Base-by-base conservation (phyloP, 1,140 invertebrate species). In the Drepana arcuata region DNA sequence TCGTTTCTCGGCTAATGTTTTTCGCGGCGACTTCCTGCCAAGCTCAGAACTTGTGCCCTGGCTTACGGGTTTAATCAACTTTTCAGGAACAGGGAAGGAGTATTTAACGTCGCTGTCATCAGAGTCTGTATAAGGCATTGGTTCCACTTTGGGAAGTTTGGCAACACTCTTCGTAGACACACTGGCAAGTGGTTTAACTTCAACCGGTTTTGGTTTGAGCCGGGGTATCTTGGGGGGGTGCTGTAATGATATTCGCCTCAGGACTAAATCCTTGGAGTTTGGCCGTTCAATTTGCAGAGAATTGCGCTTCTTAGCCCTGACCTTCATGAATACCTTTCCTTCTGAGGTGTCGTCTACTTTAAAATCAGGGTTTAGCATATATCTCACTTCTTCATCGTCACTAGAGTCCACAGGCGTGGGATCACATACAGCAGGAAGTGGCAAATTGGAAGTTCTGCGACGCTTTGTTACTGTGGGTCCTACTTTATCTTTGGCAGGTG, bases 81-180 rank as follows among this genome's bases (percentile, higher is more conserved):
- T 9, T 21, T 21, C 9, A 21, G 18, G 9, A 21, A 9, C 50
- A n/a, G 77, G 77, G 46, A 81, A 81, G 26, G 77, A 77, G 45
- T 81, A 81, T 62, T 81, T 81, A 1, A 73, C 52, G 16, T 81
- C 77, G 21, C 71, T 79, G 29, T 81, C 77, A 31, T 81, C 77
- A 5, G 77, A 81, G 49, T 79, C 74, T 27, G 56, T 69, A 7
- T 50, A 60, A 34, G 56, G 45, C 15, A 47, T 29, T 39, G 49
- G 30, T 34, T 69, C 57, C 27, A 42, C 14, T 31, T 46, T 34
- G 16, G 41, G 28, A 7, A 40, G 2, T 42, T 66, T 68, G 14
- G 46, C 5, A 24, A 24, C n/a, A 16, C 34, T 27, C 35, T 31
- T 43, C 14, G 24, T 16, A 18, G 24, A 7, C 9, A 18, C 0